Evolutionary conservation across 1,140 invertebrate genomes (phyloP).

Genomic region (Lasaia peninsularis): DNA sequence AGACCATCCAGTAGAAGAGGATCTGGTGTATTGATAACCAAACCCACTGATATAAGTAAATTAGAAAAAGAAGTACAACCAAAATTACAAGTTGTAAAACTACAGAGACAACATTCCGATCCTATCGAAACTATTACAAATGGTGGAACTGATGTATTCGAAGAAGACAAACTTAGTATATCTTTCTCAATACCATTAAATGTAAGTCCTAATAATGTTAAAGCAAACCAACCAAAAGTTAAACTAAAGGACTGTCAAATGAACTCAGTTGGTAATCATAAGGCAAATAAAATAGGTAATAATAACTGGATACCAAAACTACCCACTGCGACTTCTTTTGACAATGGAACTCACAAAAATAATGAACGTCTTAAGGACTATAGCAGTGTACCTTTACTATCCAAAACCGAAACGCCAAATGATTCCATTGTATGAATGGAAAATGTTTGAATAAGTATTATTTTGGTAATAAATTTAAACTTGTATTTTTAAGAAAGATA

Average conservation of each 20-base stretch:
- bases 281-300: slow-evolving; percentile 65
- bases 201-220: slow-evolving; percentile 60
- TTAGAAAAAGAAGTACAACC: slow-evolving; percentile 62
- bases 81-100: slow-evolving; percentile 50
- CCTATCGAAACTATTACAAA: slow-evolving; percentile 59
- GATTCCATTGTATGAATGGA: slow-evolving; percentile 63
- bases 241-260: slow-evolving; percentile 61
- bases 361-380: slow-evolving; percentile 64
- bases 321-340: slow-evolving; percentile 65
- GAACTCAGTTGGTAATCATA: slow-evolving; percentile 56
- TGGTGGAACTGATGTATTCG: slow-evolving; percentile 49
- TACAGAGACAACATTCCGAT: slow-evolving; percentile 62
- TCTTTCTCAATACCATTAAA: slow-evolving; percentile 60
- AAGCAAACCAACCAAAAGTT: slow-evolving; percentile 50
- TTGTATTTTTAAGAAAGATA: too few relatives aligned
- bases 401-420: slow-evolving; percentile 57
- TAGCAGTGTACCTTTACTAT: slow-evolving; percentile 65
- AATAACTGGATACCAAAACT: slow-evolving; percentile 73
- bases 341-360: slow-evolving; percentile 53
- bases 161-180: slow-evolving; percentile 54
- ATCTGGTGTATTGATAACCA: slow-evolving; percentile 55
- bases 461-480: background rate
- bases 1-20: slow-evolving; percentile 65
- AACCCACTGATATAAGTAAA: slow-evolving; percentile 41
- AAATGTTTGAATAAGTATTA: background rate